Evolutionary conservation across 2,888 invertebrate species (phyloP).

Genomic region (Punctoribates punctum): DNA sequence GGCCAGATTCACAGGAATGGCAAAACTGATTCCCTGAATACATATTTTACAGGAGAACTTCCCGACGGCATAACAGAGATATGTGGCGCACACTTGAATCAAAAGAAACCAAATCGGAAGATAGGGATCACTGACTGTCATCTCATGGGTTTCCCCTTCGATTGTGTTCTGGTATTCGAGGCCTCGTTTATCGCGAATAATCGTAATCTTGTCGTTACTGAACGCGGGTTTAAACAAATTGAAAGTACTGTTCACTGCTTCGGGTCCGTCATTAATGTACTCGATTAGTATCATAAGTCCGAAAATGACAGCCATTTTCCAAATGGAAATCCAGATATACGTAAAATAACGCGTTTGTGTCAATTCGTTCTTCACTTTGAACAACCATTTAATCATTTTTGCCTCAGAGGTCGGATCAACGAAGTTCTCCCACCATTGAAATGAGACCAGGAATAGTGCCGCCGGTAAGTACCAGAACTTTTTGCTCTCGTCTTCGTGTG

Average conservation of each 20-base stretch:
- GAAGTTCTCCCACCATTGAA: constrained; percentile 42
- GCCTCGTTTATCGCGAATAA: constrained; percentile 25
- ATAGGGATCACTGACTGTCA: constrained; percentile 5
- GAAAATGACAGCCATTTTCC: constrained; percentile 37
- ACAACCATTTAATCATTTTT: background rate
- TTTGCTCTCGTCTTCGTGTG: background rate
- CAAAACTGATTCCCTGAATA: constrained; percentile 56
- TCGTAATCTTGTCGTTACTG: background rate
- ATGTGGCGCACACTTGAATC: constrained; percentile 49
- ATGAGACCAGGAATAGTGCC: constrained; percentile 35
- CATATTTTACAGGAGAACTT: constrained; percentile 59
- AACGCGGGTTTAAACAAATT: background rate
- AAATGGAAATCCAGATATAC: constrained; percentile 2
- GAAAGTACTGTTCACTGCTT: background rate
- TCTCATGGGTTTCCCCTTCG: constrained; percentile 31
- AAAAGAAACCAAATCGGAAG: constrained; percentile 31
- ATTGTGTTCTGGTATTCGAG: background rate
- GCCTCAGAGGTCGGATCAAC: background rate
- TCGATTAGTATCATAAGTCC: constrained; percentile 32
- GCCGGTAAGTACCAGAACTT: constrained; percentile 27
- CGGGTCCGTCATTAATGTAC: background rate
- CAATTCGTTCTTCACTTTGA: constrained; percentile 15
- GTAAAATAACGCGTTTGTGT: constrained; percentile 38
- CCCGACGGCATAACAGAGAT: constrained; percentile 56
- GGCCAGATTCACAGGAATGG: constrained; percentile 55